These are phyloP conservation scores for Syngnathus floridae DNA, from an alignment of 2,113 vertebrate genomes.

Conservation along the genomic window DNA sequence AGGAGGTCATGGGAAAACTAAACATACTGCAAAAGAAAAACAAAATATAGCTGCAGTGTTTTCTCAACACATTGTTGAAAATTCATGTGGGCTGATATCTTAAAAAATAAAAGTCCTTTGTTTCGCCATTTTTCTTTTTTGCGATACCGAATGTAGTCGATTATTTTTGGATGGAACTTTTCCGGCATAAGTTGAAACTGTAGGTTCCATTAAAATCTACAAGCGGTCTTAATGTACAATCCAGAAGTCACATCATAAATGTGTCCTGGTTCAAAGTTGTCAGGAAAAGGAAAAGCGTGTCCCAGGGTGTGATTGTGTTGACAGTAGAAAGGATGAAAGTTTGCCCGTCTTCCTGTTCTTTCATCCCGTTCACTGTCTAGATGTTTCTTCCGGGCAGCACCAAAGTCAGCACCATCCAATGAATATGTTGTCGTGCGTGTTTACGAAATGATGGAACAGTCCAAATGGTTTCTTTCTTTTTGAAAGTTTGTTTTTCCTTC, in stretches of 20 bases:
- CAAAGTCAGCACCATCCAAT: not conserved
- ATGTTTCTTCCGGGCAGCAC: not conserved
- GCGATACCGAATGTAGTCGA: too few species aligned
- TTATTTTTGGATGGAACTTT: too few species aligned
- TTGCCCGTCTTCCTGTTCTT: not conserved
- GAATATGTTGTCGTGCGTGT: not conserved
- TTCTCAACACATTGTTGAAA: not conserved
- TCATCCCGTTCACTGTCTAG: not conserved
- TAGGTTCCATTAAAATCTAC: too few species aligned
- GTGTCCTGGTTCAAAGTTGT: not conserved
- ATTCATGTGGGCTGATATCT: not conserved
- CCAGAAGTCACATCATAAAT: not conserved
- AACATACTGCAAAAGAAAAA: conserved; percentile 18
- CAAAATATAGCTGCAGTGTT: conserved; percentile 6
- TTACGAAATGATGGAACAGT: not conserved
- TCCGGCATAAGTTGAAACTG: too few species aligned
- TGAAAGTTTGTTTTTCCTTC: conserved; percentile 11
- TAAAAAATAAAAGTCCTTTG: not conserved
- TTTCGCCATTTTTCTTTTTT: not conserved
- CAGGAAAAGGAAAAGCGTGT: not conserved
- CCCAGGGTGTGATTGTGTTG: not conserved
- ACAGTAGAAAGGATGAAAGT: not conserved
- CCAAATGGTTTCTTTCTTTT: conserved; percentile 4
- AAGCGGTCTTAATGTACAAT: too few species aligned
- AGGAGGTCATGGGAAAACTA: conserved; percentile 58